Evolutionary conservation across 2,797 vertebrate genomes (phyloP), one percentile per base, ranked within the genome.

Genomic region (Spea hammondii): DNA sequence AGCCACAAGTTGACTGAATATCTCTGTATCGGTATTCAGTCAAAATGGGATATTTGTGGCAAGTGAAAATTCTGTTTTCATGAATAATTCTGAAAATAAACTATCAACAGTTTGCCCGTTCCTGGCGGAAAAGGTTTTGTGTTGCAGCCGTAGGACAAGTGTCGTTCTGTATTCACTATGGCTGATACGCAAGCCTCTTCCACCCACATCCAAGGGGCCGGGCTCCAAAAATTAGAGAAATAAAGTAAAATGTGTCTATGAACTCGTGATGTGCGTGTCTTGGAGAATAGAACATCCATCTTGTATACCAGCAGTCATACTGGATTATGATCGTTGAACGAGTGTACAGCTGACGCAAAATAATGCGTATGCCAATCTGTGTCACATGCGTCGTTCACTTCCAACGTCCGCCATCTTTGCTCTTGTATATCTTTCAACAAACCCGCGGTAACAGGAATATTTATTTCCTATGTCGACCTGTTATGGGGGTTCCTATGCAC

Each of bases 401-500:
- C 55, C 55, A 13, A 59, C 13, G 9, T 59, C 5, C 8, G 10
- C 55, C n/a, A 5, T 12, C 6, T 62, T 62, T 17, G 59, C 59
- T 17, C 14, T 62, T 62, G 59, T 6, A 17, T 32, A 17, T 9
- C 32, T n/a, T 71, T 11, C 17, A 32, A 32, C 50, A 65, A 55
- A 54, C 11, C 11, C 11, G 50, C 44, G 48, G 45, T 7, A 49
- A 69, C 60, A n/a, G 13, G 14, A 77, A 47, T 47, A 57, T 67
- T 11, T 53, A 59, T 4, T 17, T n/a, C 44, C 66, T 14, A 65
- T 70, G 65, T 32, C 32, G 50, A 65, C 70, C 59, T 71, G 48
- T 66, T 72, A 46, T 66, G 72, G 47, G 60, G 78, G 44, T 47
- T 79, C 49, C 50, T 79, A 79, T 79, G 78, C 69, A 81, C 79